phyloP scores from a whole-genome alignment of 2,888 invertebrate genomes.

The Loripinus fragilis region DNA sequence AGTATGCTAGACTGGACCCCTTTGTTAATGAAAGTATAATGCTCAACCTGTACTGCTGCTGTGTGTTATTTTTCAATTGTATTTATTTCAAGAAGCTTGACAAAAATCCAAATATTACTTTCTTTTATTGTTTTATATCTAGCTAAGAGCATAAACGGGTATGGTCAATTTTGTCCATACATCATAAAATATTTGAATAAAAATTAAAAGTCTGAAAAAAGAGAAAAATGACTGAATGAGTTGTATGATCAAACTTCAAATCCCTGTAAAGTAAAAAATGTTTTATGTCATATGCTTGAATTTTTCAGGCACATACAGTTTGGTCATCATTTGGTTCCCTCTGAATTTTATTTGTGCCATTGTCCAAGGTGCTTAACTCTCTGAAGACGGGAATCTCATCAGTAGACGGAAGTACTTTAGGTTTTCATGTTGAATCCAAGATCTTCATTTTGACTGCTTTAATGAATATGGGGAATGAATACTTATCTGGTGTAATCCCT shows the following conservation, averaged over 20 bases:
- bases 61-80: neutral
- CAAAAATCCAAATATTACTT: too few relatives aligned
- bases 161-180: constrained; percentile 12
- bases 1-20: neutral
- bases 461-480: constrained; percentile 31
- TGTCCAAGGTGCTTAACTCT: neutral
- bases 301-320: neutral
- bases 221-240: constrained; percentile 1
- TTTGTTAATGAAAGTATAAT: constrained; percentile 3
- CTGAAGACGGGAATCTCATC: neutral
- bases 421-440: constrained; percentile 27
- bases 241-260: neutral
- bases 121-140: neutral
- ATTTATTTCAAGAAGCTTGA: neutral
- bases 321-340: neutral
- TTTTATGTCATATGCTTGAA: neutral
- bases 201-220: constrained; percentile 2
- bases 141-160: neutral
- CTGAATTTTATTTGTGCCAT: neutral
- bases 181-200: neutral
- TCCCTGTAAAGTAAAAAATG: constrained; percentile 1
- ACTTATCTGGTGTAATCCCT: constrained; percentile 30
- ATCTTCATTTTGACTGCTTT: constrained; percentile 53
- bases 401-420: constrained; percentile 1
- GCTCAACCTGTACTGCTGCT: constrained; percentile 9